Evolutionary conservation across 2,113 vertebrate species (phyloP).

Genomic region (Mormyrus lacerda): DNA sequence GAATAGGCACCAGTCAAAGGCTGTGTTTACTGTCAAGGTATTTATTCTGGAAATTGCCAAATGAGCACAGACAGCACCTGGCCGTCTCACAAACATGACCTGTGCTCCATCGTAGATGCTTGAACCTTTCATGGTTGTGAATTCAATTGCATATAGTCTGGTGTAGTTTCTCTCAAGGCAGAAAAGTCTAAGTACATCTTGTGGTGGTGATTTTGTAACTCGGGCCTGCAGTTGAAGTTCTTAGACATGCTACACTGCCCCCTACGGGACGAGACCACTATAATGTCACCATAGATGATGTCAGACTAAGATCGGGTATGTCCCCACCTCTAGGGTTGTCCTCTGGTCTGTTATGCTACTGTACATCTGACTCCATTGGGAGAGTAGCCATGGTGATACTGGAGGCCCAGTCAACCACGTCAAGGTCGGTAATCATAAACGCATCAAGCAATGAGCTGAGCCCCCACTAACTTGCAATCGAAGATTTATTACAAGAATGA

Average conservation of each 20-base stretch:
- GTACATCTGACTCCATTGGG: not conserved
- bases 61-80: not conserved
- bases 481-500: conserved; percentile 16
- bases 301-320: not conserved
- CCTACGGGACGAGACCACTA: not conserved
- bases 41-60: not conserved
- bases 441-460: not conserved
- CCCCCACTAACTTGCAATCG: not conserved
- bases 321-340: not conserved
- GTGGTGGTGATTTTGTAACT: not conserved
- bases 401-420: not conserved
- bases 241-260: not conserved
- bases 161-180: not conserved
- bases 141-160: not conserved
- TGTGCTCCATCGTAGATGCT: not conserved
- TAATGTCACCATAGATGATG: no score
- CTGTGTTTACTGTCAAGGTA: not conserved
- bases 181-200: not conserved
- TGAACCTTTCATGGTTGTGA: not conserved
- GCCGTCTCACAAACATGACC: not conserved
- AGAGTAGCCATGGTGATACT: not conserved
- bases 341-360: not conserved
- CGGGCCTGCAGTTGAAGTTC: not conserved
- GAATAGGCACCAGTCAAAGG: not conserved
- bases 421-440: not conserved